A percentile compares a stretch with the other conserved stretches of the same genome.
Evolutionary conservation across 2,888 invertebrate species (phyloP).

Genomic region (Formica aserva): DNA sequence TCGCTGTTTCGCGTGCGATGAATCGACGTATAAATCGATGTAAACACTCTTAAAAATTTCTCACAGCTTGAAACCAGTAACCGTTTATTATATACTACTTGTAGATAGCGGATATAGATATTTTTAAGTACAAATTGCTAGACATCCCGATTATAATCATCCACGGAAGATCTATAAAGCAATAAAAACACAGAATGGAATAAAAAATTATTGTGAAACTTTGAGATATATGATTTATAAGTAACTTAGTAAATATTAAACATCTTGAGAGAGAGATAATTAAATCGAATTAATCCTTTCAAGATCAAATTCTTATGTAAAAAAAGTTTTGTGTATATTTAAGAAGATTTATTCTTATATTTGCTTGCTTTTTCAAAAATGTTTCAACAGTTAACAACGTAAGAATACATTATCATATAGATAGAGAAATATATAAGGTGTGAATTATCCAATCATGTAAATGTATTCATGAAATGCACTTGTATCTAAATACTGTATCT

Average conservation of each 20-base stretch:
- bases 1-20: neutral
- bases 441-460: neutral
- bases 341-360: neutral
- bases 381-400: neutral
- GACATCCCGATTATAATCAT: neutral
- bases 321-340: neutral
- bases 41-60: neutral
- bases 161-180: neutral
- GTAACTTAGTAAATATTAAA: neutral
- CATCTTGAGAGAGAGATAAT: neutral
- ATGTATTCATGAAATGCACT: neutral
- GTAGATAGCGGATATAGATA: neutral
- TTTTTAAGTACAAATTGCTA: neutral
- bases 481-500: neutral
- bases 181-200: neutral
- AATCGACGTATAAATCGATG: slow-evolving; percentile 22
- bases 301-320: neutral
- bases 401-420: neutral
- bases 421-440: neutral
- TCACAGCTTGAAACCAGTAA: slow-evolving; percentile 12
- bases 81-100: neutral
- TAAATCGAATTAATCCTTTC: neutral
- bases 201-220: neutral
- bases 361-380: neutral
- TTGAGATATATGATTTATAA: neutral